phyloP scores from a whole-genome alignment of 2,113 vertebrate genomes.

The Nansenia antarctica region DNA sequence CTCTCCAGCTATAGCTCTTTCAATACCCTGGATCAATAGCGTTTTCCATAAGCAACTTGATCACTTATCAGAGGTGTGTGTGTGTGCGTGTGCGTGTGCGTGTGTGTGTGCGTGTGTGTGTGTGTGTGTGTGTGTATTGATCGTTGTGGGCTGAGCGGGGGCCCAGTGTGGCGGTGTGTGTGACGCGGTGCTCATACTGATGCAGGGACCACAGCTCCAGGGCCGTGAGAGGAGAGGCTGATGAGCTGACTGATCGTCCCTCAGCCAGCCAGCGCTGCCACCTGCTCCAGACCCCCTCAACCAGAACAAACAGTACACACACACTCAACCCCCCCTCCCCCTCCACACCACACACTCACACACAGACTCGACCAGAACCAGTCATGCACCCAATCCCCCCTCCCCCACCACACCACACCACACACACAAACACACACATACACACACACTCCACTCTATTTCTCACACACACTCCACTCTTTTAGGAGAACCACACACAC shows the following conservation, averaged over 20 bases:
- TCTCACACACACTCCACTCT: too few species aligned
- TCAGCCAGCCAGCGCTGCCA: neutral
- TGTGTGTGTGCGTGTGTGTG: slow-evolving; percentile 8
- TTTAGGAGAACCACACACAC: neutral
- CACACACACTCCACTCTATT: neutral
- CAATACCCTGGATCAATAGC: neutral
- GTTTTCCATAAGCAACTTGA: neutral
- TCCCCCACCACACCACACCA: too few species aligned
- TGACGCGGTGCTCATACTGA: slow-evolving; percentile 17
- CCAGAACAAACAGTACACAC: neutral
- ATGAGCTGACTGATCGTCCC: neutral
- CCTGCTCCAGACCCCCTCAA: neutral
- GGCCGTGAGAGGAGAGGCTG: neutral
- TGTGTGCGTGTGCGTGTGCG: slow-evolving; percentile 4
- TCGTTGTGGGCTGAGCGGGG: neutral
- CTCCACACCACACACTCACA: too few species aligned
- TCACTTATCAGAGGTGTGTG: neutral
- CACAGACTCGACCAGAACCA: neutral
- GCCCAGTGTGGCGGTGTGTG: too few species aligned
- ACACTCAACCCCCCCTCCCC: too few species aligned
- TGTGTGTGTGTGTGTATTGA: slow-evolving; percentile 22
- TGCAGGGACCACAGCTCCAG: neutral
- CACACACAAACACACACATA: too few species aligned
- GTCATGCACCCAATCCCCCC: too few species aligned
- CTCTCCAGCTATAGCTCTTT: neutral